These are phyloP conservation scores for Siniperca knerii DNA, from an alignment of 2,113 vertebrate genomes.

Conservation along the genomic window DNA sequence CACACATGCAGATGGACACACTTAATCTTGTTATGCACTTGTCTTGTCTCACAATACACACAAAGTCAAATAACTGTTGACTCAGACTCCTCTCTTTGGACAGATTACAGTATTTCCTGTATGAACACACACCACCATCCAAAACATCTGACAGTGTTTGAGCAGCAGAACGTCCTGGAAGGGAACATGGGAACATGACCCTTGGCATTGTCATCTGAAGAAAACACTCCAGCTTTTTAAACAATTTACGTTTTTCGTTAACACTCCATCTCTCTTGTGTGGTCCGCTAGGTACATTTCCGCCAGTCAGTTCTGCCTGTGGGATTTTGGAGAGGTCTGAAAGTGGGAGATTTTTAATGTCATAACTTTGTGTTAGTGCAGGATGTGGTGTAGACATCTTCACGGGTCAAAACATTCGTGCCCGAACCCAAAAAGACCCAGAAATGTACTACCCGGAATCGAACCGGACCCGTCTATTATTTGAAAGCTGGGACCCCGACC, in stretches of 20 bases:
- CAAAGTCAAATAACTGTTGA: slow-evolving; percentile 12
- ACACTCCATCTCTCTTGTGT: neutral
- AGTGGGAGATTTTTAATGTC: slow-evolving; percentile 29
- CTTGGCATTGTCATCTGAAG: neutral
- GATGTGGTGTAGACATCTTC: too few species aligned
- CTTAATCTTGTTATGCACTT: slow-evolving; percentile 5
- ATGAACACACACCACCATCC: slow-evolving; percentile 1
- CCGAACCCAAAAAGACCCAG: too few species aligned
- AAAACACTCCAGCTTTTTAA: slow-evolving; percentile 6
- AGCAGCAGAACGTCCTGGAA: slow-evolving; percentile 16
- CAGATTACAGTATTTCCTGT: slow-evolving; percentile 24
- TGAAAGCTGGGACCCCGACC: too few species aligned
- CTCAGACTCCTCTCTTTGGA: slow-evolving; percentile 1
- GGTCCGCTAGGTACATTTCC: neutral
- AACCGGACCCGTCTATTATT: too few species aligned
- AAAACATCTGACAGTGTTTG: neutral
- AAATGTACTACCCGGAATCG: too few species aligned
- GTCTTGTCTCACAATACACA: slow-evolving; percentile 37
- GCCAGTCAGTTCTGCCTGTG: neutral
- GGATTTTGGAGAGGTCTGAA: slow-evolving; percentile 13
- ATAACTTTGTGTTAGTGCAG: neutral
- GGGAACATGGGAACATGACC: slow-evolving; percentile 64
- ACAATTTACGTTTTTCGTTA: neutral
- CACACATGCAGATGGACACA: slow-evolving; percentile 1
- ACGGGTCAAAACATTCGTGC: too few species aligned